These are phyloP conservation scores for Serripes groenlandicus DNA, from an alignment of 2,888 invertebrate genomes.

Conservation along the genomic window DNA sequence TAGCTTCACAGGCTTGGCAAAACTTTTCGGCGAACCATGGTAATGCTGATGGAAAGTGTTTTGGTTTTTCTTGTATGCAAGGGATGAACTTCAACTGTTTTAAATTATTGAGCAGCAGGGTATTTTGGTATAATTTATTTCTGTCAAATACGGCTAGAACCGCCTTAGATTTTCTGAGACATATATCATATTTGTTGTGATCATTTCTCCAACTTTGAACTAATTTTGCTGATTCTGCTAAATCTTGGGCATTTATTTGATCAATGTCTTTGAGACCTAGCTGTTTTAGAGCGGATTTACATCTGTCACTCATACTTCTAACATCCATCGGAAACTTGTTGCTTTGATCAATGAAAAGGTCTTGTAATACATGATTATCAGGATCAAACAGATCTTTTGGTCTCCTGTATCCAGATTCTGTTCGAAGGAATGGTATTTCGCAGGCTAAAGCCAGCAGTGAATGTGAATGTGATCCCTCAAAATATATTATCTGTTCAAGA, in stretches of 20 bases:
- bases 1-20: constrained; percentile 41
- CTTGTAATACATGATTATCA: constrained; percentile 18
- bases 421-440: constrained; percentile 15
- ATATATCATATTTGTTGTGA: background rate
- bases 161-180: constrained; percentile 8
- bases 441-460: constrained; percentile 17
- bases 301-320: background rate
- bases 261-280: constrained; percentile 47
- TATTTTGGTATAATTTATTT: background rate
- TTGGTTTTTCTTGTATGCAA: constrained; percentile 6
- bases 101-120: background rate
- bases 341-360: constrained; percentile 35
- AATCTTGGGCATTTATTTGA: constrained; percentile 29
- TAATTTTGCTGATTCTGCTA: constrained; percentile 5
- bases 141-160: background rate
- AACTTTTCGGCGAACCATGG: constrained; percentile 32
- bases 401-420: constrained; percentile 1
- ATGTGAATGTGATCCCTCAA: background rate
- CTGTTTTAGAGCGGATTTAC: constrained; percentile 14
- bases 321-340: background rate
- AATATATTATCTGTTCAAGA: constrained; percentile 17
- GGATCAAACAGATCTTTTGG: constrained; percentile 55
- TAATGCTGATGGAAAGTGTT: constrained; percentile 29
- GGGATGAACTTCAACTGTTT: constrained; percentile 31
- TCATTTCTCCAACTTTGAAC: background rate